Conservation (phyloP, 2,113 vertebrate species). For the Pelvicachromis taeniatus region DNA sequence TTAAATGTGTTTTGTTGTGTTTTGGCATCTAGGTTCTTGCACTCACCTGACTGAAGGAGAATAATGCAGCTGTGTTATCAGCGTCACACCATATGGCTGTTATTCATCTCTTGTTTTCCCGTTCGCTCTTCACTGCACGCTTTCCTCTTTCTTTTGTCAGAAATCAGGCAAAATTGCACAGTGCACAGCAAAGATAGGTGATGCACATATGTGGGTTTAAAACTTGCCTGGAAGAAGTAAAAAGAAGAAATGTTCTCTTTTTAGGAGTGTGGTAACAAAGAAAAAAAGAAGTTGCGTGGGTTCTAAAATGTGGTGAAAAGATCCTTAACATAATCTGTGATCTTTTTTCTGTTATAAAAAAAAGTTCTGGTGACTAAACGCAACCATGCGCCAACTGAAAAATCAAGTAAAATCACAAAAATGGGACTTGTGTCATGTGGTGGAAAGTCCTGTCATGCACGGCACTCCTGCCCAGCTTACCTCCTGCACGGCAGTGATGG, state of each 20-base stretch:
- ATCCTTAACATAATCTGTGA: not conserved
- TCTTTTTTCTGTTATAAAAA: not conserved
- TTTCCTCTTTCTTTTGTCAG: not conserved
- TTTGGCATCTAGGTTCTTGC: conserved; percentile 3
- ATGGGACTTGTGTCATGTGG: not conserved
- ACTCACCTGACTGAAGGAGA: conserved; percentile 34
- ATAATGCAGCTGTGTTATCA: conserved; percentile 40
- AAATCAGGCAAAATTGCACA: not conserved
- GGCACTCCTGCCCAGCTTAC: not conserved
- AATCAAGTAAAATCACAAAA: not conserved
- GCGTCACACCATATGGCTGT: conserved; percentile 21
- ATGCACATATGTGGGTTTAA: not conserved
- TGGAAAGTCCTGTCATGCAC: not conserved
- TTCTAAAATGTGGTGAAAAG: not conserved
- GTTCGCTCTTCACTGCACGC: not conserved
- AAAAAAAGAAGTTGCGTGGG: not conserved
- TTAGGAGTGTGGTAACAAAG: not conserved
- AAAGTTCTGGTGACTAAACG: not conserved
- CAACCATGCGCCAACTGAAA: not conserved
- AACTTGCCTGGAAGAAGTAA: not conserved
- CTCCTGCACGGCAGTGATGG: not conserved
- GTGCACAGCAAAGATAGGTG: not conserved
- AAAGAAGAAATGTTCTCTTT: not conserved
- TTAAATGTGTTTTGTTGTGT: conserved; percentile 14
- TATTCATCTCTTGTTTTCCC: conserved; percentile 33